Percentiles rank a stretch among this genome's conserved stretches.
These are phyloP conservation scores for Semaprochilodus insignis DNA, from an alignment of 2,797 vertebrate species.

Conservation along the genomic window DNA sequence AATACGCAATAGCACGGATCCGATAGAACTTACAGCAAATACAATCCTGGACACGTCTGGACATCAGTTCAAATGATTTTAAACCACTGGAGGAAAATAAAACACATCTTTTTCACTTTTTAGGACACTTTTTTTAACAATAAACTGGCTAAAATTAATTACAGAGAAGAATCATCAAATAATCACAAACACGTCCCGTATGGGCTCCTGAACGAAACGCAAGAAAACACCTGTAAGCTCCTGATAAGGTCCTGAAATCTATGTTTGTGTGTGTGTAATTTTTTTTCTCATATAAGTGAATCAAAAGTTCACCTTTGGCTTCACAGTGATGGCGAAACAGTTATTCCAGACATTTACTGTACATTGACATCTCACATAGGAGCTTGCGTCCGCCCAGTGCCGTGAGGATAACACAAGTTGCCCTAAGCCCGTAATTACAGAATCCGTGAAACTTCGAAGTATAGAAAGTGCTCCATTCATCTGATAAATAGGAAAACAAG, in stretches of 20 bases:
- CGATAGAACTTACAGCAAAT: slow-evolving; percentile 2
- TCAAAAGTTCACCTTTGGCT: slow-evolving; percentile 65
- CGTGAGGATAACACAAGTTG: slow-evolving; percentile 6
- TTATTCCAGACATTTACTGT: slow-evolving; percentile 45
- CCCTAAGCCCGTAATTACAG: slow-evolving; percentile 14
- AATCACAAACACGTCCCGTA: neutral
- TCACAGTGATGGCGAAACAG: slow-evolving; percentile 72
- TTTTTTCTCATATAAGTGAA: slow-evolving; percentile 45
- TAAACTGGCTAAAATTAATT: slow-evolving; percentile 19
- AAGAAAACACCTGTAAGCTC: slow-evolving; percentile 23
- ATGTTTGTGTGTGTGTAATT: neutral
- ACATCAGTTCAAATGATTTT: slow-evolving; percentile 9
- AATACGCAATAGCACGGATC: slow-evolving; percentile 11
- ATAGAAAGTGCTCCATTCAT: slow-evolving; percentile 52
- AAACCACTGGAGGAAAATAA: neutral
- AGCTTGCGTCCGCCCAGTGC: slow-evolving; percentile 41
- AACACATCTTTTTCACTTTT: neutral
- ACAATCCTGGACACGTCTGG: neutral
- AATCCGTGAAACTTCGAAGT: slow-evolving; percentile 52
- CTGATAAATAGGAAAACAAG: slow-evolving; percentile 34
- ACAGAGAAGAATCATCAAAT: slow-evolving; percentile 23
- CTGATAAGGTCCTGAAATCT: slow-evolving; percentile 42
- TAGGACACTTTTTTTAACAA: slow-evolving; percentile 24
- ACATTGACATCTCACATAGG: slow-evolving; percentile 38
- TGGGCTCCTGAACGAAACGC: slow-evolving; percentile 5